Percentiles rank a stretch among this genome's conserved stretches.
phyloP scores from a whole-genome alignment of 1,140 invertebrate species.

The Heterodera carotae region DNA sequence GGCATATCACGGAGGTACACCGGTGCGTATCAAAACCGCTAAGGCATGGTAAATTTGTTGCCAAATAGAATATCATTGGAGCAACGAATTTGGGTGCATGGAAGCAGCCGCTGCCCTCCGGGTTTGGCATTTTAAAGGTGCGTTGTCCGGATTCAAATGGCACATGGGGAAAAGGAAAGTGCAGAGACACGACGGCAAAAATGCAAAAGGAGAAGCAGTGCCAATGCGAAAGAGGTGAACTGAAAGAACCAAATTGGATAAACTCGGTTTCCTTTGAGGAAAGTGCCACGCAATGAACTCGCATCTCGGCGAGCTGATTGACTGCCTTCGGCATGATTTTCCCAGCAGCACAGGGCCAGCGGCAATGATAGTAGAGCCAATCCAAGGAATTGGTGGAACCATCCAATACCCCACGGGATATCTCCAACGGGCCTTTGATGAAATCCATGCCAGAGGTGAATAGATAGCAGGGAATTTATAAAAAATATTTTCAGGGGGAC shows the following conservation, averaged over 20 bases:
- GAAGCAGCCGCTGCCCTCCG: constrained; percentile 76
- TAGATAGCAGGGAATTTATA: constrained; percentile 80
- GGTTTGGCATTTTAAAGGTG: constrained; percentile 76
- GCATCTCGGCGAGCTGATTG: constrained; percentile 81
- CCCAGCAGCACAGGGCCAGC: constrained; percentile 76
- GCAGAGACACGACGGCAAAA: constrained; percentile 83
- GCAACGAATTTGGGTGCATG: constrained; percentile 80
- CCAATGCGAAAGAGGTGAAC: constrained; percentile 67
- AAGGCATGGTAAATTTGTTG: constrained; percentile 63
- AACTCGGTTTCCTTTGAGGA: constrained; percentile 68
- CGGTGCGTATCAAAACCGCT: constrained; percentile 72
- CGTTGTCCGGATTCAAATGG: constrained; percentile 88
- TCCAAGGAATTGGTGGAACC: constrained; percentile 83
- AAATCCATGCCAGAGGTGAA: constrained; percentile 75
- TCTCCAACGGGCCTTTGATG: constrained; percentile 79
- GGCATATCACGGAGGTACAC: constrained; percentile 85
- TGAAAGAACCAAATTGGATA: constrained; percentile 68
- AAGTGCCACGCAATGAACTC: constrained; percentile 76
- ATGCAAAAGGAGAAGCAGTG: constrained; percentile 58
- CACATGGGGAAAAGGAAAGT: constrained; percentile 81
- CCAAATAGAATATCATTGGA: constrained; percentile 73
- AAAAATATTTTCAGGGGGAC: constrained; percentile 73
- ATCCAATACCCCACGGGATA: constrained; percentile 89
- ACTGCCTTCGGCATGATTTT: constrained; percentile 77
- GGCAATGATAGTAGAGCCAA: constrained; percentile 88